Percentiles rank a stretch among this genome's conserved stretches.
These are phyloP conservation scores for Ichneumoninae sp. DNA, from an alignment of 2,888 invertebrate species.

Conservation along the genomic window DNA sequence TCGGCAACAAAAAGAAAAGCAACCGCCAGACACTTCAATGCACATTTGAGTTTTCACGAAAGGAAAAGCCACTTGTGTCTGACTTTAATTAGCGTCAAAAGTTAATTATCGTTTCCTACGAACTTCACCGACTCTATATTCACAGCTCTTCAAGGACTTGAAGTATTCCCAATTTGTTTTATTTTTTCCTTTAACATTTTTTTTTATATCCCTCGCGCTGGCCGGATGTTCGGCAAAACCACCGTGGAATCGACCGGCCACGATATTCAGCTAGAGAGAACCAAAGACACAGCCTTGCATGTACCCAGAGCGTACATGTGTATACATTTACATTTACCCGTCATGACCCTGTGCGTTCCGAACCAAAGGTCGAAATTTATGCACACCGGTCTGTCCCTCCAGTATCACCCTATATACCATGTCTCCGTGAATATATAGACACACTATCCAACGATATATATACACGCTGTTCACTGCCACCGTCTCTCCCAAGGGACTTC, in stretches of 20 bases:
- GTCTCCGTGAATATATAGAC: constrained; percentile 12
- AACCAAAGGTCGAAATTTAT: constrained; percentile 57
- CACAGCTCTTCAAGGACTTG: constrained; percentile 29
- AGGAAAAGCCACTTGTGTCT: constrained; percentile 12
- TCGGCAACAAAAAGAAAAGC: constrained; percentile 2
- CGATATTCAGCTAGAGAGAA: constrained; percentile 22
- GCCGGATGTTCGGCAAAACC: constrained; percentile 25
- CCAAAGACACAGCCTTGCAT: constrained; percentile 2
- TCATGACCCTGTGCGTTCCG: constrained; percentile 33
- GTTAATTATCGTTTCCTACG: constrained; percentile 43
- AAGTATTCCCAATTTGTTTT: neutral
- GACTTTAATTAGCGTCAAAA: constrained; percentile 26
- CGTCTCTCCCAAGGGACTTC: constrained; percentile 48
- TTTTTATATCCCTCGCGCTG: neutral
- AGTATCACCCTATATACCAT: constrained; percentile 7
- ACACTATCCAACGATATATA: constrained; percentile 4
- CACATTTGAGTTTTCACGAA: neutral
- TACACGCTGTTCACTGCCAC: constrained; percentile 37
- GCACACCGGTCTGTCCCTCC: constrained; percentile 42
- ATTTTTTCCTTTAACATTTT: neutral
- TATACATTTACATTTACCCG: constrained; percentile 25
- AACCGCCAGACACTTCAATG: constrained; percentile 23
- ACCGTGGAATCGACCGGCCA: constrained; percentile 22
- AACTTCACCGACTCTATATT: constrained; percentile 18
- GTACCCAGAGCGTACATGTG: neutral